Evolutionary conservation across 2,797 vertebrate genomes (phyloP), one percentile per base, ranked within the genome.

Genomic region (Pangasius djambal): DNA sequence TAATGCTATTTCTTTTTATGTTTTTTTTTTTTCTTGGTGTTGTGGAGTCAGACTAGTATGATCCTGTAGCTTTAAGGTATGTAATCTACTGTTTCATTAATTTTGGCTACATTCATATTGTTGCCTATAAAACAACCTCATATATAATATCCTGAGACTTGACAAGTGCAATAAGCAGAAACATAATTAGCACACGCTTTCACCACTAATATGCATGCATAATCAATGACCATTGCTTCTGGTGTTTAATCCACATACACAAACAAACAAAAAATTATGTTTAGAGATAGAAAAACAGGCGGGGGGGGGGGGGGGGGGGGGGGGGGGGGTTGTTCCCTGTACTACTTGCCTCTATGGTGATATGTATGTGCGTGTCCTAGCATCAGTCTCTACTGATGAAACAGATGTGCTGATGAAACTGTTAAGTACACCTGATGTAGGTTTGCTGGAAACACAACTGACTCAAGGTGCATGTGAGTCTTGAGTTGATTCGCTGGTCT

Each of bases 361-460:
- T 95, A 95, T 67, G 92, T 95, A 95, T 96, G 96, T 97, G 82
- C 50, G n/a, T 84, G 96, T 97, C 96, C 97, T 96, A 96, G 91
- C 93, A 94, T 95, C 96, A 96, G 96, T 97, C 96, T 95, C 94
- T 96, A 93, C 91, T 89, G 75, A 89, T 86, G 83, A 96, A 94
- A 95, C 95, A 97, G 96, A 97, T 97, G 94, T 88, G 94, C 96
- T 96, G 83, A 85, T 85, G 83, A 85, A 85, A 85, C 83, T 70
- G 63, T 85, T 85, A 69, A 84, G 83, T 84, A 70, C 65, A 37
- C 83, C 65, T 75, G 72, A 92, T 90, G 89, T 89, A 93, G 44
- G 28, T 69, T 34, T 69, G 18, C 28, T 50, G 44, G 63, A 69
- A 84, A 69, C 61, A 48, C 5, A n/a, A 44, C 48, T 25, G 61